Evolutionary conservation across 92 coral and sea anemone genomes (phyloP), one percentile per base, ranked within the genome.

Genomic region (Anthopleura xanthogrammica): DNA sequence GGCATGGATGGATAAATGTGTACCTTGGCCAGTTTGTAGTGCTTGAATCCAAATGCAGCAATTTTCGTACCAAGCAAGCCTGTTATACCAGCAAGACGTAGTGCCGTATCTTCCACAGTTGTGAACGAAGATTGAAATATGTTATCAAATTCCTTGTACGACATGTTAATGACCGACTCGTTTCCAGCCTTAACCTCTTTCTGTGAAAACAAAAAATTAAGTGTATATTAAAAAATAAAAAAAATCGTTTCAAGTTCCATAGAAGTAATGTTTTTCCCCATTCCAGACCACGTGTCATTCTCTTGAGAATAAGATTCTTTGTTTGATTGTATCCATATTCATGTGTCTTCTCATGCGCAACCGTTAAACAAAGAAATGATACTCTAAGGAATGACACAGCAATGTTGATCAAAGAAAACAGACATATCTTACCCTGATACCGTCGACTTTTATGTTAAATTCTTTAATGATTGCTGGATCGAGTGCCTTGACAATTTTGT

Each of bases 21-120:
- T 77, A 77, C 80, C 80, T 77, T 77, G 60, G 80, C 80, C 39
- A 77, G 41, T 77, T 77, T 77, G 65, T 77, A 77, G 41, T 50
- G 58, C 41, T 77, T 77, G 52, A 77, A 77, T 3, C 60, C 80
- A 13, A 46, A 77, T 19, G 58, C 17, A 77, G 80, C 80, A 52
- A 77, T 52, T 20, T 55, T 55, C 2, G 20, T n/a, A 9, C 80
- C 74, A 79, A 64, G 24, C 14, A 79, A 22, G n/a, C 82, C 73
- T 0, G 72, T 64, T 2, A 79, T 79, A 24, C 73, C 54, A 40
- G 74, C 10, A 12, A 79, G 52, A 6, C 72, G 72, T 29, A 79
- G 52, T 8, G 82, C 82, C 5, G 82, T 64, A 62, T 79, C 82
- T 43, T 60, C 41, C 12, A 64, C 74, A 6, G 82, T 52, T 11